These are phyloP conservation scores for Poecile montanus DNA, from an alignment of 2,797 vertebrate species.

Conservation along the genomic window DNA sequence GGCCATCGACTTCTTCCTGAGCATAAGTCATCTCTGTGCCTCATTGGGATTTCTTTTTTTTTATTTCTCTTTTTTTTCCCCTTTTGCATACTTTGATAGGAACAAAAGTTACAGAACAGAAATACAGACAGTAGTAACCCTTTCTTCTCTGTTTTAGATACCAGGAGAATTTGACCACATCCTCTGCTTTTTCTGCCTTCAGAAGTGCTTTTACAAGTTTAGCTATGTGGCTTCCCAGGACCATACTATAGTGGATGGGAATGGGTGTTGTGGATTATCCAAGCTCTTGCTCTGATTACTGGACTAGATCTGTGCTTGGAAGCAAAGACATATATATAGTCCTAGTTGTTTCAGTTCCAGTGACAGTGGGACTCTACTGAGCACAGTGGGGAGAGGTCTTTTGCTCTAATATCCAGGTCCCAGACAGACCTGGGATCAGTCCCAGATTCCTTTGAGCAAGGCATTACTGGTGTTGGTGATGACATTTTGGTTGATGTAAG, in stretches of 20 bases:
- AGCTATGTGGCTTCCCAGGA: background rate
- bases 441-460: background rate
- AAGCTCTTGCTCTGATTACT: background rate
- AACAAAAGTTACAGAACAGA: background rate
- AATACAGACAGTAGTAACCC: background rate
- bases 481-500: background rate
- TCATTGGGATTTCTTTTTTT: background rate
- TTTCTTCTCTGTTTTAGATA: background rate
- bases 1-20: background rate
- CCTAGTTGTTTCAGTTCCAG: background rate
- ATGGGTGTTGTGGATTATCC: background rate
- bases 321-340: background rate
- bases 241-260: background rate
- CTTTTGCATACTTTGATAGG: background rate
- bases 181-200: background rate
- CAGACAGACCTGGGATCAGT: background rate
- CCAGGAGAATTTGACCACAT: background rate
- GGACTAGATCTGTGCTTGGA: background rate
- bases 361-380: background rate
- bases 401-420: background rate
- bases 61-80: accelerated
- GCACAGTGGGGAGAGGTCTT: background rate
- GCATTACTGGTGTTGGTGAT: background rate
- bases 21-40: background rate
- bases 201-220: background rate